Base-by-base conservation (phyloP, 2,888 invertebrate genomes). In the Microctonus brassicae region DNA sequence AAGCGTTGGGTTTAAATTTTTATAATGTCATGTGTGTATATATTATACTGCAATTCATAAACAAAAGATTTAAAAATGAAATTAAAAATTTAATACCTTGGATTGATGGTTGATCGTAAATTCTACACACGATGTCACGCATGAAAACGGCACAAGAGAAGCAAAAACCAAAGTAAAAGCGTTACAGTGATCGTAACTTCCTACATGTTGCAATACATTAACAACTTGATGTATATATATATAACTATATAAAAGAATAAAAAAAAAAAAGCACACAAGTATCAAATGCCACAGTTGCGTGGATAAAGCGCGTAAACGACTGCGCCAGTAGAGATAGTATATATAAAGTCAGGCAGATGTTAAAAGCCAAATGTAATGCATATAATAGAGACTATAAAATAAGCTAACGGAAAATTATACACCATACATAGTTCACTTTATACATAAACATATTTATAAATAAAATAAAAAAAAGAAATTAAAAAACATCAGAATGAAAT, bases 41-140 rank as follows among this genome's bases (percentile, higher is more conserved):
- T n/a, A n/a, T n/a, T n/a, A n/a, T n/a, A 22, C 17, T 22, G 13
- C 29, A 20, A 47, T 60, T 58, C 29, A 60, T 47, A 20, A 47
- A 55, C 17, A 71, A 67, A 72, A 61, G 68, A 73, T 75, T 73
- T 77, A 74, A 75, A 78, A 75, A 74, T 58, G 57, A 74, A 75
- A 76, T 77, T 76, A 76, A 75, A 72, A 75, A 47, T 78, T 77
- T 77, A 78, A 77, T 76, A 77, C 74, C 70, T 60, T 22, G 74
- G 74, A 73, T 73, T 74, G 65, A 71, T 73, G 42, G 63, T 60
- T 47, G 60, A 63, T 71, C 69, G 70, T 71, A 60, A 42, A 72
- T 75, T 63, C 68, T 66, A 70, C 68, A 70, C 68, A 62, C 61
- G 60, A 60, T 55, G 72, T 70, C 63, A 68, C 62, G 55, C 65